Evolutionary conservation across 2,888 invertebrate species (phyloP), one percentile per base, ranked within the genome.

Genomic region (Bembecia ichneumoniformis): DNA sequence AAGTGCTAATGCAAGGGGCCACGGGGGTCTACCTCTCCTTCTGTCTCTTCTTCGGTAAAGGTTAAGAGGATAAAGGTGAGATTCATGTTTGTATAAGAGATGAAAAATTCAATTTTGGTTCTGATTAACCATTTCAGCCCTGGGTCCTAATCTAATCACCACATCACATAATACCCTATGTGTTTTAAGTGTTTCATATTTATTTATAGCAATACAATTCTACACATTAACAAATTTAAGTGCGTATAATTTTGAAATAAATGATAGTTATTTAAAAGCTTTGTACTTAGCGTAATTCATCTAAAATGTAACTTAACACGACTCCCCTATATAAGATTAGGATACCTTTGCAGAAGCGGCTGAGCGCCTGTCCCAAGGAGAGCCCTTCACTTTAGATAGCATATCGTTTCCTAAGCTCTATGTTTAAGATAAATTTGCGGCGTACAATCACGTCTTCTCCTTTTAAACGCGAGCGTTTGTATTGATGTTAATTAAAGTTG

Each of bases 401-500:
- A 66, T 64, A 65, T 68, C 60, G 62, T 58, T 63, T 63, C 60
- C 55, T 58, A 60, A 60, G 63, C 60, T 63, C 59, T 58, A 60
- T 60, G 61, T 62, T 67, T 63, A 60, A 66, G 64, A 73, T 71
- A 71, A 68, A 72, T 71, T 65, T 58, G 60, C 64, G 53, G 59
- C 64, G 65, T 74, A 74, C 68, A 72, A n/a, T 71, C 68, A 70
- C 66, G 62, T 65, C 60, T 57, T 58, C 57, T 63, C 61, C 63
- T 68, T 60, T 62, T 64, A 65, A 58, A 59, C 60, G 61, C 62
- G 59, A 59, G 58, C 64, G 64, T 64, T 60, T 61, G 67, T 59
- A 62, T 65, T 66, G 68, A 65, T 73, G 73, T 72, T 77, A 78
- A 80, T 78, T 77, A 76, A 74, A 71, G 65, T 62, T 63, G 61